A percentile compares a stretch with the other conserved stretches of the same genome.
phyloP scores from a whole-genome alignment of 2,113 vertebrate genomes.

The Turdus rufiventris region DNA sequence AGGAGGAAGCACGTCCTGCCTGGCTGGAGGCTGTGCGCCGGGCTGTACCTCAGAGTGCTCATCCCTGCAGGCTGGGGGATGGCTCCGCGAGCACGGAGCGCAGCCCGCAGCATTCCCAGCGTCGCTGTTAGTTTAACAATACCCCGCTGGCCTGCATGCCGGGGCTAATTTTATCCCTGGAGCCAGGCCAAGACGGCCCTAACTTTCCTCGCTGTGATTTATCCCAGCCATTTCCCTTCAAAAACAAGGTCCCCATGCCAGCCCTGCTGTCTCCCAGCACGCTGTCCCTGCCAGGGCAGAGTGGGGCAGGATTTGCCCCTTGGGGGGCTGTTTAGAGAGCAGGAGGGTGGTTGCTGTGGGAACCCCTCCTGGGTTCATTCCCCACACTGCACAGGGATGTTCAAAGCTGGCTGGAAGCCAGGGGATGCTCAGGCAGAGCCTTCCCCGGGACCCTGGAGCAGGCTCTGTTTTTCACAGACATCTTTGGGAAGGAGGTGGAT shows the following conservation, averaged over 20 bases:
- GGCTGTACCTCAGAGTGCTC: neutral
- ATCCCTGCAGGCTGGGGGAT: neutral
- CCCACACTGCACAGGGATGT: neutral
- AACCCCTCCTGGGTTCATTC: neutral
- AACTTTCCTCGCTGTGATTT: constrained; percentile 38
- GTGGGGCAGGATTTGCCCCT: neutral
- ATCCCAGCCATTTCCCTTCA: constrained; percentile 35
- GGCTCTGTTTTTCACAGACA: neutral
- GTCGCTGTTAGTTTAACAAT: neutral
- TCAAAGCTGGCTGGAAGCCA: neutral
- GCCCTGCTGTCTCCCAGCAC: neutral
- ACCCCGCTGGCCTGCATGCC: neutral
- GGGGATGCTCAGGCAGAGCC: neutral
- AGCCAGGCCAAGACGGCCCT: neutral
- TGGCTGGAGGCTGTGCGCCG: rapidly evolving
- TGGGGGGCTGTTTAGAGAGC: neutral
- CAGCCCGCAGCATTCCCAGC: neutral
- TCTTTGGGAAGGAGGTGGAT: constrained; percentile 3
- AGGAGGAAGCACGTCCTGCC: neutral
- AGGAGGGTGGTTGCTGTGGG: neutral
- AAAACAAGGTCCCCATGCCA: constrained; percentile 34
- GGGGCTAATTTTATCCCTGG: constrained; percentile 52
- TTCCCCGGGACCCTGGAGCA: neutral
- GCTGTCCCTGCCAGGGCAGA: neutral
- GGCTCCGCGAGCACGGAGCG: neutral